phyloP scores from a whole-genome alignment of 2,888 invertebrate species.

The Nasonovia ribisnigri region DNA sequence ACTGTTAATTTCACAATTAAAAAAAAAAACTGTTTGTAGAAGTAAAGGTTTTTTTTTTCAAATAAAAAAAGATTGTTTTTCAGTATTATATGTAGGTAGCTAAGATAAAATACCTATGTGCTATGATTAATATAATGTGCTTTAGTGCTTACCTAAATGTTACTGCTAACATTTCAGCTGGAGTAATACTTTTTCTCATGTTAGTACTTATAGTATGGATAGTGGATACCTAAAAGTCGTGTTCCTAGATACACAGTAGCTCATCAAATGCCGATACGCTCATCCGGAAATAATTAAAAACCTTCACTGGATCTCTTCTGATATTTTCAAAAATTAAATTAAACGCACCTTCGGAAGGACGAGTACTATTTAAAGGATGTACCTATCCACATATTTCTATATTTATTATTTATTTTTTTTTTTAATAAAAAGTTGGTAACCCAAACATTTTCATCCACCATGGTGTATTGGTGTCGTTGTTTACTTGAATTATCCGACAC shows the following conservation, averaged over 20 bases:
- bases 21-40: no score
- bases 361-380: slow-evolving; percentile 16
- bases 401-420: slow-evolving; percentile 25
- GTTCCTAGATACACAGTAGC: background rate
- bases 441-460: slow-evolving; percentile 23
- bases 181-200: slow-evolving; percentile 4
- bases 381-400: slow-evolving; percentile 22
- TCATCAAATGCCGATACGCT: slow-evolving; percentile 25
- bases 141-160: slow-evolving; percentile 34
- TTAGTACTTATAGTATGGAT: no score
- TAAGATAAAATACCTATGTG: background rate
- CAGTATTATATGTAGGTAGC: no score
- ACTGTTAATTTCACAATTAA: no score
- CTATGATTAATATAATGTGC: no score
- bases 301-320: background rate
- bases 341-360: slow-evolving; percentile 16
- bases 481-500: background rate
- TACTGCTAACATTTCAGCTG: slow-evolving; percentile 37
- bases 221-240: background rate
- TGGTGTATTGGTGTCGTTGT: no score
- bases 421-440: slow-evolving; percentile 15
- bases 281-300: slow-evolving; percentile 22
- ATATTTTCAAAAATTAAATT: slow-evolving; percentile 21
- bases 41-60: no score
- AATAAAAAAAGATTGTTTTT: no score